Evolutionary conservation across 2,113 vertebrate genomes (phyloP).

Genomic region (Dermatemys mawii): DNA sequence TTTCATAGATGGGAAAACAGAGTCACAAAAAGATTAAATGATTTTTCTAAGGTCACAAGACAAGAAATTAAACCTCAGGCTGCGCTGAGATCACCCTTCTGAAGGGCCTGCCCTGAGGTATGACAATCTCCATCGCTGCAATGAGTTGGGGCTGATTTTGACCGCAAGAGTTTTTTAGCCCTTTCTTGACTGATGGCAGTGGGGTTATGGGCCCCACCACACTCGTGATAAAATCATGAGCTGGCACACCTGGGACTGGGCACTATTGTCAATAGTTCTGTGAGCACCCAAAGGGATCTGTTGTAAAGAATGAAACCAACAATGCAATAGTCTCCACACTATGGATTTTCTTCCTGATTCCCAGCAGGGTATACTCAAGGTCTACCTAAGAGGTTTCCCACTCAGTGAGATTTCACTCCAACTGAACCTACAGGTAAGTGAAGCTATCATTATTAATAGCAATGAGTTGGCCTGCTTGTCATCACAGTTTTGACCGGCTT

Average conservation of each 20-base stretch:
- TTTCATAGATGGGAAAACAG: not conserved
- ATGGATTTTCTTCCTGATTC: not conserved
- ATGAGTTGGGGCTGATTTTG: not conserved
- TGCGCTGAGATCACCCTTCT: no score
- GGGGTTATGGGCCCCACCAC: not conserved
- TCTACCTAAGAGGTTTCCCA: not conserved
- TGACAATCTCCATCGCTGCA: not conserved
- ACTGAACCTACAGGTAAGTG: not conserved
- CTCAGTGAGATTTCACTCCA: not conserved
- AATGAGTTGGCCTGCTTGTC: not conserved
- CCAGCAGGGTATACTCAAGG: not conserved
- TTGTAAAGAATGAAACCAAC: no score
- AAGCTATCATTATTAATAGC: not conserved
- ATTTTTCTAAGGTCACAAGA: not conserved
- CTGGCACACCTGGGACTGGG: not conserved
- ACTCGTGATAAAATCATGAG: not conserved
- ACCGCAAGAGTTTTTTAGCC: not conserved
- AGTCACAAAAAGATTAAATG: not conserved
- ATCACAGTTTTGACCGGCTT: not conserved
- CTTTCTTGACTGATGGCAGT: not conserved
- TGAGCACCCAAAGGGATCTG: fast-evolving
- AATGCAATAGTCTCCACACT: fast-evolving
- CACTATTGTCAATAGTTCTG: not conserved
- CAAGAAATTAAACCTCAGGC: no score
- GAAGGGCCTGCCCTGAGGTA: not conserved